Percentiles rank a stretch among this genome's conserved stretches.
Conservation (phyloP, 2,888 invertebrate genomes). For the Aphelenchoides bicaudatus region DNA sequence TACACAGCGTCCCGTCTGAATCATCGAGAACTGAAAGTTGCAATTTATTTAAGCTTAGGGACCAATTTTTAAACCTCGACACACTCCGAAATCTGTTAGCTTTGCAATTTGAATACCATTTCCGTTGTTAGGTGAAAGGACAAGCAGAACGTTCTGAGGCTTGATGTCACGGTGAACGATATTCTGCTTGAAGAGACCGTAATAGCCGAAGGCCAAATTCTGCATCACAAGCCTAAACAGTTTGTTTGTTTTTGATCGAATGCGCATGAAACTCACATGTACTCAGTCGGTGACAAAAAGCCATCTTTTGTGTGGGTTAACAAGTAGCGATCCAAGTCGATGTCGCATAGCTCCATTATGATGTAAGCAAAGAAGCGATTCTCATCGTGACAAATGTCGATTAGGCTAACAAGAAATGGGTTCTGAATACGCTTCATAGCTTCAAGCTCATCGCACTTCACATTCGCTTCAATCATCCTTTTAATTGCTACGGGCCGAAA, state of each 20-base stretch:
- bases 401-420: slow-evolving; percentile 46
- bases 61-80: too few relatives aligned
- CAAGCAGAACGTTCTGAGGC: slow-evolving; percentile 57
- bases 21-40: slow-evolving; percentile 47
- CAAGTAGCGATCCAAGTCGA: slow-evolving; percentile 52
- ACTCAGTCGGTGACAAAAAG: slow-evolving; percentile 39
- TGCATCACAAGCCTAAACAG: slow-evolving; percentile 46
- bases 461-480: slow-evolving; percentile 43
- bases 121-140: slow-evolving; percentile 34
- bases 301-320: slow-evolving; percentile 39
- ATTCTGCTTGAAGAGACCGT: slow-evolving; percentile 48
- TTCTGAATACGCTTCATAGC: slow-evolving; percentile 46
- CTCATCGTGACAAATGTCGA: slow-evolving; percentile 48
- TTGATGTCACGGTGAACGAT: slow-evolving; percentile 59
- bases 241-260: slow-evolving; percentile 4
- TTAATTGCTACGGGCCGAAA: slow-evolving; percentile 48
- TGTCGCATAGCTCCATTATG: slow-evolving; percentile 56
- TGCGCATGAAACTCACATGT: slow-evolving; percentile 35
- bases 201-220: slow-evolving; percentile 56
- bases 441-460: slow-evolving; percentile 52
- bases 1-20: slow-evolving; percentile 39
- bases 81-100: slow-evolving; percentile 58
- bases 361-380: slow-evolving; percentile 46
- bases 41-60: too few relatives aligned
- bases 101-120: slow-evolving; percentile 46